phyloP scores from a whole-genome alignment of 1,140 invertebrate genomes.

The Frieseomelitta varia region DNA sequence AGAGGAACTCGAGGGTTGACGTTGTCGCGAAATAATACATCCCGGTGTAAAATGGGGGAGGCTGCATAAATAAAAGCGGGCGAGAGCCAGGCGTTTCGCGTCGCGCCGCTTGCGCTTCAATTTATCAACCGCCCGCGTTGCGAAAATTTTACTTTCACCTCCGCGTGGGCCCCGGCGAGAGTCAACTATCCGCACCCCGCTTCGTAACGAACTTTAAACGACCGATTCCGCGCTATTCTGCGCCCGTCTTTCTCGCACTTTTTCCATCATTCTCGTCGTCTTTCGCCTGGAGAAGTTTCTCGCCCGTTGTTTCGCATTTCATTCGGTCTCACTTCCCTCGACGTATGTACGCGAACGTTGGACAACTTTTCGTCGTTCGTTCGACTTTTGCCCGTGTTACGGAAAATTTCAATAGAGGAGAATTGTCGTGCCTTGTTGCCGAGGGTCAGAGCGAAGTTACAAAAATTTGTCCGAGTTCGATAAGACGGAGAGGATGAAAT shows the following conservation, averaged over 20 bases:
- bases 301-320: too few species aligned
- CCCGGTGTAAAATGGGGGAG: slow-evolving; percentile 52
- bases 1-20: slow-evolving; percentile 57
- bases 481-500: too few species aligned
- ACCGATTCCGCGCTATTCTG: not conserved
- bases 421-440: too few species aligned
- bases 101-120: slow-evolving; percentile 46
- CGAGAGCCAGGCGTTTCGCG: slow-evolving; percentile 42
- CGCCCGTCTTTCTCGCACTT: slow-evolving; percentile 25
- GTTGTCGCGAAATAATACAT: slow-evolving; percentile 68
- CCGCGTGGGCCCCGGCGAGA: not conserved
- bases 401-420: too few species aligned
- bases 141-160: slow-evolving; percentile 38
- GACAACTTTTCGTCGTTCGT: too few species aligned
- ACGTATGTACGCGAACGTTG: too few species aligned
- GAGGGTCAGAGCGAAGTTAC: too few species aligned
- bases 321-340: too few species aligned
- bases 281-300: too few species aligned
- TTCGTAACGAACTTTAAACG: slow-evolving; percentile 65
- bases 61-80: slow-evolving; percentile 68
- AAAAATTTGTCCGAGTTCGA: too few species aligned
- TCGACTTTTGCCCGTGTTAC: too few species aligned
- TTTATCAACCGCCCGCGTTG: slow-evolving; percentile 61
- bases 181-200: slow-evolving; percentile 15
- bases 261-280: not conserved